These are phyloP conservation scores for Metaphire vulgaris DNA, from an alignment of 1,140 invertebrate species.

Conservation along the genomic window DNA sequence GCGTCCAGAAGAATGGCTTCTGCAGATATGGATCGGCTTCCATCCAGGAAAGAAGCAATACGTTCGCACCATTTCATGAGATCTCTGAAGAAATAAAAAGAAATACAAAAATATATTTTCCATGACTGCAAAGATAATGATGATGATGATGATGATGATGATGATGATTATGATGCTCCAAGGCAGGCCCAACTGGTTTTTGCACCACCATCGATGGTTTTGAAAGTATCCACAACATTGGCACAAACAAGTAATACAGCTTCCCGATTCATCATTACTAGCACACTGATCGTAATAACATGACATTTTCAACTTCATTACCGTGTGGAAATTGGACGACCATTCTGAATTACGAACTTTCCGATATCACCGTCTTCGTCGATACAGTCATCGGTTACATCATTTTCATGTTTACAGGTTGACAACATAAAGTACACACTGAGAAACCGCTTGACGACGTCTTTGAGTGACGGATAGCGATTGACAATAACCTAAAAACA, in stretches of 20 bases:
- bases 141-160: not conserved
- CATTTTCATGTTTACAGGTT: too few relatives aligned
- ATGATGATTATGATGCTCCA: too few relatives aligned
- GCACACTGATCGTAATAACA: not conserved
- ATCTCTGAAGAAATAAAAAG: constrained; percentile 58
- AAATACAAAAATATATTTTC: too few relatives aligned
- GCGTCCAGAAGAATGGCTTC: constrained; percentile 79
- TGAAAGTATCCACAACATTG: not conserved
- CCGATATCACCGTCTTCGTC: too few relatives aligned
- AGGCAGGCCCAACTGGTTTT: not conserved
- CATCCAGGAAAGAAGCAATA: constrained; percentile 66
- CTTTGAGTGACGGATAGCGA: too few relatives aligned
- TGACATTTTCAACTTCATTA: constrained; percentile 1
- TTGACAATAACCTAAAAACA: too few relatives aligned
- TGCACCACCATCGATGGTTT: not conserved
- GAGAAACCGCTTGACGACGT: too few relatives aligned
- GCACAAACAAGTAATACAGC: not conserved
- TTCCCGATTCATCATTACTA: not conserved
- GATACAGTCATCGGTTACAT: too few relatives aligned
- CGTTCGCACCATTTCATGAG: constrained; percentile 85
- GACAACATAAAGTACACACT: too few relatives aligned
- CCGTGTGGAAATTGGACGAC: not conserved
- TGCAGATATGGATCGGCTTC: constrained; percentile 65
- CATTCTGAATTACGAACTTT: too few relatives aligned
- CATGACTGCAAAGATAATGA: too few relatives aligned